Base-by-base conservation (phyloP, 2,797 vertebrate genomes). In the Glyptemys insculpta region DNA sequence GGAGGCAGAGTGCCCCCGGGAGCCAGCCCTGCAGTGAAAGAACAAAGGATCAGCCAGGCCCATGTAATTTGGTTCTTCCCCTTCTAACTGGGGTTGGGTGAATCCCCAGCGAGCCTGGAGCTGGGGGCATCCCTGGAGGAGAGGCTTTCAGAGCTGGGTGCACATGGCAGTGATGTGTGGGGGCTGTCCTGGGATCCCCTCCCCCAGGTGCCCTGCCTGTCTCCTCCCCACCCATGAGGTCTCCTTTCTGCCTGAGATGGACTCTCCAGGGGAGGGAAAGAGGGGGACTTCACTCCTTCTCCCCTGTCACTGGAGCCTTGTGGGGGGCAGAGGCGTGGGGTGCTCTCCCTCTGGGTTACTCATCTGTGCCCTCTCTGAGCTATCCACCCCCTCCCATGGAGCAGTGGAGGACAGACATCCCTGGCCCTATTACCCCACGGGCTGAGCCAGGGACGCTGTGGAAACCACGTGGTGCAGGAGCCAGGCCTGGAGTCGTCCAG, bases 11-110 rank as follows among this genome's bases (percentile, higher is more conserved):
- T 25, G 72, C 85, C 50, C 31, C 74, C 57, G 56, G 85, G 8
- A 41, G 57, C 68, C 76, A 53, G 81, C 44, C 95, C 94, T 96
- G 80, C 5, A 87, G 80, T 19, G 79, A 91, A 25, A 76, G 47
- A 83, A 37, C 86, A 11, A 54, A 21, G 27, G 6, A 37, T 65
- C 44, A 81, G 37, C 41, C 41, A 11, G 16, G 49, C 47, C n/a
- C n/a, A 12, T 72, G n/a, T 65, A 19, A 87, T 57, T 18, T 18
- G 25, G 19, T n/a, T 86, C 54, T 34, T 31, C 59, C 14, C 6
- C 34, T 34, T 16, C 78, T 27, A 16, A 31, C 7, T 15, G 78
- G 47, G 47, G 27, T 16, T 11, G 44, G n/a, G n/a, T 37, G 65
- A 5, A 23, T 72, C 19, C 19, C 10, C 65, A 23, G n/a, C 3